Conservation (phyloP, 2,797 vertebrate genomes). For the Chaunax sp. region DNA sequence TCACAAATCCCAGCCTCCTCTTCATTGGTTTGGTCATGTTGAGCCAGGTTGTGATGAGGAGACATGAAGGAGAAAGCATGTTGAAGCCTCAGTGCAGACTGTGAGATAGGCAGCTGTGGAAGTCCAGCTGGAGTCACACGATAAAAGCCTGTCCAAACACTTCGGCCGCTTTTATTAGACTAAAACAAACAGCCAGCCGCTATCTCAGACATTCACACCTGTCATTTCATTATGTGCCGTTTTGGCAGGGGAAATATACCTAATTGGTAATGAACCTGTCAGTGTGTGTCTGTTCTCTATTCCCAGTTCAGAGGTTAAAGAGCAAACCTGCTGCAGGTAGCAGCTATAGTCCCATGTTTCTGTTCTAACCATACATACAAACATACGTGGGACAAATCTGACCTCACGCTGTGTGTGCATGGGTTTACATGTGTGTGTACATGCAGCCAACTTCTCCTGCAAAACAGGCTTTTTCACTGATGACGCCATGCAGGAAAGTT, state of each 20-base stretch:
- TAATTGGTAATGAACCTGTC: slow-evolving; percentile 12
- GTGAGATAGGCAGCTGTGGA: slow-evolving; percentile 2
- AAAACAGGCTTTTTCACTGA: slow-evolving; percentile 22
- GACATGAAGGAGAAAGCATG: neutral
- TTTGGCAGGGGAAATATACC: neutral
- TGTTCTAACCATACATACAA: slow-evolving; percentile 6
- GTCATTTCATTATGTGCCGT: slow-evolving; percentile 19
- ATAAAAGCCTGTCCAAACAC: slow-evolving; percentile 40
- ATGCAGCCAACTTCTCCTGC: neutral
- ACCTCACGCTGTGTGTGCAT: neutral
- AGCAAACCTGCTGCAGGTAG: slow-evolving; percentile 8
- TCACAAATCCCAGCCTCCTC: neutral
- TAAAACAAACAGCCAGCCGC: slow-evolving; percentile 25
- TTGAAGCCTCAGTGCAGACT: neutral
- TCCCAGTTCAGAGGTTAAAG: neutral
- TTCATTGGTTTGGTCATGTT: neutral
- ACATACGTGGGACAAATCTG: neutral
- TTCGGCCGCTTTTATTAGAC: slow-evolving; percentile 29
- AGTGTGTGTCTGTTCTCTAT: neutral
- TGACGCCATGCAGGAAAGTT: slow-evolving; percentile 27
- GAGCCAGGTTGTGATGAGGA: slow-evolving; percentile 1
- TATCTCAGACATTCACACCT: slow-evolving; percentile 19
- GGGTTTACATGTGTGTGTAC: neutral
- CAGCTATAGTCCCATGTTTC: slow-evolving; percentile 17
- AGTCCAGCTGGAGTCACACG: neutral